Conservation (phyloP, 2,888 invertebrate genomes). For the Aproaerema taeniolella region DNA sequence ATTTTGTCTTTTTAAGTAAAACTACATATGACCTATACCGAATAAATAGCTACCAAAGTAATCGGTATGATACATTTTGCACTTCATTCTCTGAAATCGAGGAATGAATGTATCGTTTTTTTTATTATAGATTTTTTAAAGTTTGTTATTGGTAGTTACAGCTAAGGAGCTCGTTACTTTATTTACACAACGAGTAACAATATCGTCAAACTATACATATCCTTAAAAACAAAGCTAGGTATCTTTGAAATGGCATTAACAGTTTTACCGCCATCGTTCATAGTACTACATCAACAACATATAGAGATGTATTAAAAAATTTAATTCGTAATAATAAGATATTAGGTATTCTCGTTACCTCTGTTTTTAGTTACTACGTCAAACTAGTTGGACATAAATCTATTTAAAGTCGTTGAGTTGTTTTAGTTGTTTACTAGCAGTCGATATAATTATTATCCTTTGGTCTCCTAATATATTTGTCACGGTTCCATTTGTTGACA, state of each 20-base stretch:
- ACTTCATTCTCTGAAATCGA: neutral
- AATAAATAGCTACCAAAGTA: conserved; percentile 6
- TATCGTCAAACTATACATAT: conserved; percentile 27
- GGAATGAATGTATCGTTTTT: too few species aligned
- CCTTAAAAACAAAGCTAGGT: conserved; percentile 15
- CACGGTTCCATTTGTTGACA: too few species aligned
- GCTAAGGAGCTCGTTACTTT: too few species aligned
- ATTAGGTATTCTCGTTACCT: too few species aligned
- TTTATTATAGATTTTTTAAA: too few species aligned
- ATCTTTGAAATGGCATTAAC: conserved; percentile 17
- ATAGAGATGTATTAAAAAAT: too few species aligned
- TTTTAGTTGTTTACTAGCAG: neutral
- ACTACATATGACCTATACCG: neutral
- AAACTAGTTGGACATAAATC: too few species aligned
- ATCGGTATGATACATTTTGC: conserved; percentile 8
- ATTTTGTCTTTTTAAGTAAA: neutral
- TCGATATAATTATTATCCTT: conserved; percentile 22
- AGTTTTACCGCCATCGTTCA: conserved; percentile 5
- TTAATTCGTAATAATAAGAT: too few species aligned
- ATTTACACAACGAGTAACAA: conserved; percentile 41
- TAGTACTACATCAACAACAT: conserved; percentile 1
- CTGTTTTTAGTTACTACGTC: too few species aligned
- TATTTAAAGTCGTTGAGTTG: conserved; percentile 1
- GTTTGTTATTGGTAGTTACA: conserved; percentile 43
- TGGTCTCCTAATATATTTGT: conserved; percentile 24